Base-by-base conservation (phyloP, 2,888 invertebrate species). In the Frankliniella intonsa region DNA sequence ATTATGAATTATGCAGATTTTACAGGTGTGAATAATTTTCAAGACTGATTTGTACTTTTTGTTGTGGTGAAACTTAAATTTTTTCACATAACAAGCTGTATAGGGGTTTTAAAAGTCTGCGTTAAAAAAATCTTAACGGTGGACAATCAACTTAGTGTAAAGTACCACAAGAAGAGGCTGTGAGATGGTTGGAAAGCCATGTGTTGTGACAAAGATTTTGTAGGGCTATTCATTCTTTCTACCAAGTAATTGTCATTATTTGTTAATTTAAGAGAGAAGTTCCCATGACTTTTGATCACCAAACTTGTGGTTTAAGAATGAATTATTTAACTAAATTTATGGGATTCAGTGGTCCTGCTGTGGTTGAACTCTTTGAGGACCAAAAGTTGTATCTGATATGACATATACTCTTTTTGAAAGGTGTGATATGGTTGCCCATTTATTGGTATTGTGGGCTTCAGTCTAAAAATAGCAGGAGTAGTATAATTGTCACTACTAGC, bases 31-130 rank as follows among this genome's bases (percentile, higher is more conserved):
- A 55, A 55, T 12, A 55, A 14, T n/a, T 69, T 69, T 69, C 10
- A 69, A 69, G 69, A 69, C 69, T 69, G 69, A 69, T n/a, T 69
- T 69, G n/a, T 69, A 55, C 55, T 55, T 55, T 12, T 14, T 55
- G 55, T 55, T 3, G 55, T 2, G 55, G 55, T 55, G 55, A 12
- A 55, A 55, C 55, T 17, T 5, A 2, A 55, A 12, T 55, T 8
- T 55, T 55, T 5, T 17, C 12, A 14, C 14, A 2, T 17, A 14
- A 55, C 9, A 55, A 55, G 12, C 17, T 55, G 12, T 55, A 5
- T 55, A 38, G 38, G 38, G 38, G 2, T 38, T 38, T 3, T 3
- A 38, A 5, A 3, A 38, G 38, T 38, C n/a, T n/a, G n/a, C n/a
- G n/a, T n/a, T n/a, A n/a, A n/a, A n/a, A n/a, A n/a, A 38, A 38